Evolutionary conservation across 2,797 vertebrate species (phyloP).

Genomic region (Syngnathus rostellatus): DNA sequence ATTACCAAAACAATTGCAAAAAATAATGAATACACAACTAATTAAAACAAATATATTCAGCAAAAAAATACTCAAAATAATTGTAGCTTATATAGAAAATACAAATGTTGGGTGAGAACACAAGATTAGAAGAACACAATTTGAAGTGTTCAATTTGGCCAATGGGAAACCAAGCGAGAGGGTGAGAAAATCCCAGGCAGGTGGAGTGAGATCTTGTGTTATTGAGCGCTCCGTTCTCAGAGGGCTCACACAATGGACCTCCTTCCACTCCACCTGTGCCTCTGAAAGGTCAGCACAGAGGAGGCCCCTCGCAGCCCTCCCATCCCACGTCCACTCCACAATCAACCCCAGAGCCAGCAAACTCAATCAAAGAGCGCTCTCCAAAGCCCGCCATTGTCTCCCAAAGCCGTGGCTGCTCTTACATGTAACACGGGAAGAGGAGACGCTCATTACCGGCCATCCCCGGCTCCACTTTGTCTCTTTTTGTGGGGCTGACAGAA

Average conservation of each 20-base stretch:
- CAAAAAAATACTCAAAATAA: neutral
- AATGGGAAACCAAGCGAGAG: slow-evolving; percentile 21
- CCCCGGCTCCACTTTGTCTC: slow-evolving; percentile 59
- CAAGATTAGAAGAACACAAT: neutral
- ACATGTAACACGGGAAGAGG: slow-evolving; percentile 67
- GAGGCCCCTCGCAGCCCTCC: slow-evolving; percentile 53
- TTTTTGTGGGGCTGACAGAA: slow-evolving; percentile 59
- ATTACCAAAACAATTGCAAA: too few relatives aligned
- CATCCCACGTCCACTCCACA: slow-evolving; percentile 31
- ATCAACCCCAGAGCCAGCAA: slow-evolving; percentile 53
- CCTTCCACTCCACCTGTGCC: slow-evolving; percentile 60
- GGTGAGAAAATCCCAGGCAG: slow-evolving; percentile 27
- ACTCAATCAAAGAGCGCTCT: slow-evolving; percentile 66
- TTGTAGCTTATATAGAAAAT: too few relatives aligned
- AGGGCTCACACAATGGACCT: slow-evolving; percentile 11
- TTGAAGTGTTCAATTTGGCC: slow-evolving; percentile 21
- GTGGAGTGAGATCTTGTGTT: slow-evolving; percentile 41
- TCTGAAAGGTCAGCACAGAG: slow-evolving; percentile 61
- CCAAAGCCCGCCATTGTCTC: slow-evolving; percentile 63
- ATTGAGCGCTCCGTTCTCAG: slow-evolving; percentile 47
- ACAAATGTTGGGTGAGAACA: neutral
- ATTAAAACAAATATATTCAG: neutral
- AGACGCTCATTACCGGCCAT: slow-evolving; percentile 63
- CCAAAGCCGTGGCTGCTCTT: slow-evolving; percentile 31
- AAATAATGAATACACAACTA: too few relatives aligned